Conservation (phyloP, 2,797 vertebrate genomes). For the Potorous gilbertii region DNA sequence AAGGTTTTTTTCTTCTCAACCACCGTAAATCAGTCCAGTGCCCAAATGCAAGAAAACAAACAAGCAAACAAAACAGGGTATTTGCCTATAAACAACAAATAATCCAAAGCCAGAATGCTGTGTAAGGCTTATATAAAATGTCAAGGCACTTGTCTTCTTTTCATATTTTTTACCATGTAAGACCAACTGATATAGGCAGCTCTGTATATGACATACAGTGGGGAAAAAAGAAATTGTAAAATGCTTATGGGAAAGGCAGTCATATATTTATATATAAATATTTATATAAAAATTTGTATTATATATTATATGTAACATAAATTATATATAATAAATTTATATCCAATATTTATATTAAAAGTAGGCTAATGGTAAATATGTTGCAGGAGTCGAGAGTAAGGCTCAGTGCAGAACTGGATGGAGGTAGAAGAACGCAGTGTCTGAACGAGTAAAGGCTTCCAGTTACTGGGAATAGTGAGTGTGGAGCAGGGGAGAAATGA, state of each 20-base stretch:
- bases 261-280: constrained; percentile 33
- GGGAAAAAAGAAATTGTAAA: constrained; percentile 59
- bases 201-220: not conserved
- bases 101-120: constrained; percentile 48
- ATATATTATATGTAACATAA: too few species aligned
- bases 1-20: constrained; percentile 40
- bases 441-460: constrained; percentile 14
- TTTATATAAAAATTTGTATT: too few species aligned
- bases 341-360: constrained; percentile 35
- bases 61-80: not conserved
- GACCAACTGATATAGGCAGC: not conserved
- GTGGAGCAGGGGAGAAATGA: not conserved
- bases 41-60: constrained; percentile 20
- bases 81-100: constrained; percentile 27
- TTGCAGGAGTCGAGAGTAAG: not conserved
- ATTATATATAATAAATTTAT: too few species aligned
- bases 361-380: constrained; percentile 43
- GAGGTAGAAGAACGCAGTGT: not conserved
- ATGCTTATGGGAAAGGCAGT: constrained; percentile 52
- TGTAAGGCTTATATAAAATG: constrained; percentile 37
- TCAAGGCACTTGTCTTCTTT: constrained; percentile 9
- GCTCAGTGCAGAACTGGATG: constrained; percentile 27
- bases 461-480: not conserved
- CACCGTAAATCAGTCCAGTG: constrained; percentile 38
- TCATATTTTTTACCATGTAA: not conserved